These are phyloP conservation scores for Tenodera sinensis DNA, from an alignment of 2,888 invertebrate genomes.

Conservation along the genomic window DNA sequence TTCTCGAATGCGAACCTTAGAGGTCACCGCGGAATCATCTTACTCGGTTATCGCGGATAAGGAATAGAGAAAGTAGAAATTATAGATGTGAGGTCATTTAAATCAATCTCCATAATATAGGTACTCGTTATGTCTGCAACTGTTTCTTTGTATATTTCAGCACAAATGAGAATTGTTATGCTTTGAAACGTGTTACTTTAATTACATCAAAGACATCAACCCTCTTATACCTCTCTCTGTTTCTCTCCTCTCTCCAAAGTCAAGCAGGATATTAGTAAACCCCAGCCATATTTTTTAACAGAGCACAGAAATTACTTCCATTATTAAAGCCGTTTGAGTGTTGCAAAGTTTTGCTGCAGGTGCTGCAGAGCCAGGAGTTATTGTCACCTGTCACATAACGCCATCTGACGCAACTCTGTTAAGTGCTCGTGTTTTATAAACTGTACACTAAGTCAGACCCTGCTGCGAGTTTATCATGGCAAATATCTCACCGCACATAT, in stretches of 20 bases:
- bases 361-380: not conserved
- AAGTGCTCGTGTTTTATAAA: not conserved
- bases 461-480: not conserved
- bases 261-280: not conserved
- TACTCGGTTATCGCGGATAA: no score
- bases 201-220: no score
- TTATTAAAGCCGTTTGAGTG: not conserved
- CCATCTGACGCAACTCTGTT: not conserved
- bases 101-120: no score
- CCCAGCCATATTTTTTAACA: not conserved
- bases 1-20: no score
- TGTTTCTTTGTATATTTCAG: no score
- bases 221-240: no score
- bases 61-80: no score
- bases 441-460: not conserved
- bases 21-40: no score
- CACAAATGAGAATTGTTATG: no score
- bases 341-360: not conserved
- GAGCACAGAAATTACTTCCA: not conserved
- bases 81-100: no score
- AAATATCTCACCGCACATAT: not conserved
- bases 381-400: not conserved
- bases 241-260: not conserved
- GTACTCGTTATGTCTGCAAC: no score
- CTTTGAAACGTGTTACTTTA: no score